phyloP scores from a whole-genome alignment of 2,113 vertebrate species.

The Regulus satrapa region DNA sequence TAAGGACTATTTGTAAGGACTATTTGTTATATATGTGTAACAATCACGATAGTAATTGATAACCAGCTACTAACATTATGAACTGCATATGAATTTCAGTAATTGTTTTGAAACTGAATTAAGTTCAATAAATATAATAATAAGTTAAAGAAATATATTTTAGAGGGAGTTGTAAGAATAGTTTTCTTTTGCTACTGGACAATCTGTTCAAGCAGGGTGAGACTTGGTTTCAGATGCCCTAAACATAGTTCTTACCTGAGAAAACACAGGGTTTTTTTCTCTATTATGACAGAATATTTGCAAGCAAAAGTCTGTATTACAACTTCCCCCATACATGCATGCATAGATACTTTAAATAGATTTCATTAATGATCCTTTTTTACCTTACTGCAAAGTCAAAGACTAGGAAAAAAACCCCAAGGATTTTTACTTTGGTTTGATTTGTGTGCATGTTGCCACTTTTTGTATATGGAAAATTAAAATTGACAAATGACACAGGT shows the following conservation, averaged over 20 bases:
- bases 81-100: background rate
- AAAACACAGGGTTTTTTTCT: background rate
- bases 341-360: background rate
- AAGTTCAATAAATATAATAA: background rate
- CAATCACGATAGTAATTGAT: background rate
- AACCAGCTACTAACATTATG: background rate
- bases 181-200: background rate
- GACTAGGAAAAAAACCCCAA: background rate
- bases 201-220: background rate
- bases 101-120: background rate
- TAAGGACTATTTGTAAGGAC: no score
- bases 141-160: background rate
- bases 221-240: background rate
- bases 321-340: background rate
- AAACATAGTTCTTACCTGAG: background rate
- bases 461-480: background rate
- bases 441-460: background rate
- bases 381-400: background rate
- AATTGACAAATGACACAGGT: rapidly evolving
- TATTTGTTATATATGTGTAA: background rate
- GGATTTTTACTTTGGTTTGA: background rate
- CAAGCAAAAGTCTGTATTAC: background rate
- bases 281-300: background rate
- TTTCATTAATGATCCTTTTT: background rate
- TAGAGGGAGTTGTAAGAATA: background rate